A percentile compares a stretch with the other conserved stretches of the same genome.
Conservation (phyloP, 1,140 invertebrate genomes). For the Scaptomyza hsui region DNA sequence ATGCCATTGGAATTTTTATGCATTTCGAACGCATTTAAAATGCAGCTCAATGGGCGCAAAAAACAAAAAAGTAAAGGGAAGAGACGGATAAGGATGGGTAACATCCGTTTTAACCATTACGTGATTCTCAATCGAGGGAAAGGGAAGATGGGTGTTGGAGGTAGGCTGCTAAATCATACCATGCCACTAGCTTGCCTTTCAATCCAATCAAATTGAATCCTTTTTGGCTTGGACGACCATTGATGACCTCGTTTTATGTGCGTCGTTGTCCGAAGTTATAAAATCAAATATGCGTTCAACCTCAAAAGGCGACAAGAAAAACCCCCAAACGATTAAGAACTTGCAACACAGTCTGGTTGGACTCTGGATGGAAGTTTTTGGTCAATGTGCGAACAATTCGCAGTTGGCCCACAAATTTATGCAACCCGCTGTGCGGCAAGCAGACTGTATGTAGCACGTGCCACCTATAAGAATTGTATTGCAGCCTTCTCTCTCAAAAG, state of each 20-base stretch:
- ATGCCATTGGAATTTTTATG: constrained; percentile 69
- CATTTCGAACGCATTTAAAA: constrained; percentile 77
- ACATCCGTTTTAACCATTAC: constrained; percentile 75
- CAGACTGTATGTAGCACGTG: constrained; percentile 57
- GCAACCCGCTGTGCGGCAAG: constrained; percentile 57
- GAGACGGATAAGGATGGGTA: constrained; percentile 7
- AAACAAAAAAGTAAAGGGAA: too few species aligned
- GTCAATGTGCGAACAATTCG: constrained; percentile 79
- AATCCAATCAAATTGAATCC: constrained; percentile 83
- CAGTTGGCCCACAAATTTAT: constrained; percentile 66
- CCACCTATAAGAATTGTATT: constrained; percentile 30
- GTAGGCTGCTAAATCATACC: constrained; percentile 64
- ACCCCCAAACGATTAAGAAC: constrained; percentile 44
- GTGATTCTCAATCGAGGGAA: constrained; percentile 63
- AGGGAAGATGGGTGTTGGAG: background rate
- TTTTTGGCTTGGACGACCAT: constrained; percentile 51
- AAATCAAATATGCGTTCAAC: constrained; percentile 75
- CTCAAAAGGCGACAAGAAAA: constrained; percentile 57
- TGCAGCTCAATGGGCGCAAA: constrained; percentile 74
- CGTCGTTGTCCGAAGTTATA: constrained; percentile 74
- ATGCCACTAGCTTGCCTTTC: constrained; percentile 62
- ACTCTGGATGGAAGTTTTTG: constrained; percentile 1
- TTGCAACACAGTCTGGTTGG: constrained; percentile 48
- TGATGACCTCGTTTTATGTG: constrained; percentile 81
- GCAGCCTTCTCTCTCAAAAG: constrained; percentile 17